Base-by-base conservation (phyloP, 2,888 invertebrate species). In the Atethmia centrago region DNA sequence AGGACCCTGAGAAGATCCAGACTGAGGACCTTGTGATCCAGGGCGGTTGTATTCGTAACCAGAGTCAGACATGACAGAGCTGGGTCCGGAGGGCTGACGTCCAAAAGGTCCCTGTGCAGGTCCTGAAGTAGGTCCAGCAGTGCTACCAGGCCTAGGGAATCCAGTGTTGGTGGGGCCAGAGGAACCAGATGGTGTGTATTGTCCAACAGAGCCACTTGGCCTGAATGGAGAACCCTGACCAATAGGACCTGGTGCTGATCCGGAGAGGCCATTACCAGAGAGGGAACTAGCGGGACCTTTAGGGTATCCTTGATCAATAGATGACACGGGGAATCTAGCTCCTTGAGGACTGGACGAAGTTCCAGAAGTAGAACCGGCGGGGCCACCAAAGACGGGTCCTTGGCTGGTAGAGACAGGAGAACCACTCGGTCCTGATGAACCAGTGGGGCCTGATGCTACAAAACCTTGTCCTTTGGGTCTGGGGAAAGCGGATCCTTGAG, bases 1-100 rank as follows among this genome's bases (percentile, higher is more conserved):
- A 28, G 71, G 36, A 67, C 51, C 65, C 49, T 79, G 69, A 21
- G 47, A 53, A 58, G 69, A 19, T 70, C 77, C 72, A 69, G 69
- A 61, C 42, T 64, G 58, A 62, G 76, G 12, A 1, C 68, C 61
- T 4, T 68, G 76, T 5, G 81, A 68, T 42, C 63, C 82, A 21
- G 91, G 90, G 3, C 87, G 86, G 78, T 89, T 89, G 77, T 91
- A 92, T 69, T 91, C 88, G 71, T 92, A 91, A 64, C 89, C 85
- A 25, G 90, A 86, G 25, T 77, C 80, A 36, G 86, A 40, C 85
- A 87, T 88, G 21, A 84, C 73, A 42, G 86, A 63, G 25, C 61
- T 67, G 5, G 74, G 16, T 47, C 83, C 79, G 16, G 80, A 47
- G 21, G 82, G 66, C 31, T 82, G 83, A 64, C 79, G 69, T 47